These are phyloP conservation scores for Ciconia nigra DNA, from an alignment of 2,797 vertebrate genomes.

Conservation along the genomic window DNA sequence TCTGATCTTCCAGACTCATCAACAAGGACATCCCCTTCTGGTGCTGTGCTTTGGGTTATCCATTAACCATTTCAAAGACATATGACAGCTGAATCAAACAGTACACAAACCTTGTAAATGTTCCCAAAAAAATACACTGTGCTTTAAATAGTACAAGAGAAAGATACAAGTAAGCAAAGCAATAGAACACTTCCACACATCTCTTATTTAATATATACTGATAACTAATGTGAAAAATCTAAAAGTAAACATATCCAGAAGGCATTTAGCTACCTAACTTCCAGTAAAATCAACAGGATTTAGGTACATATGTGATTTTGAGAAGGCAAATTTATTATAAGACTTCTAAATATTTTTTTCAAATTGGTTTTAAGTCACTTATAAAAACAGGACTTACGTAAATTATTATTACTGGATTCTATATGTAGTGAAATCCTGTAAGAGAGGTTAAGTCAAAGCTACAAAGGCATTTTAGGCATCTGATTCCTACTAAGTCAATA, in stretches of 20 bases:
- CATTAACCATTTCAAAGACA: neutral
- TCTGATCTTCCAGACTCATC: neutral
- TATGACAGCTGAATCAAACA: neutral
- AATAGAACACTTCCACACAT: neutral
- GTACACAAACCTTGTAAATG: neutral
- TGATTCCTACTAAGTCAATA: neutral
- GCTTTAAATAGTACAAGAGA: neutral
- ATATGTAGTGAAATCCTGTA: conserved; percentile 10
- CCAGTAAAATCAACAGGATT: neutral
- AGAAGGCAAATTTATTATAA: neutral
- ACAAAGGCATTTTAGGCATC: neutral
- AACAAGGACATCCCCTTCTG: neutral
- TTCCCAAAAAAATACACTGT: neutral
- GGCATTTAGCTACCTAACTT: neutral
- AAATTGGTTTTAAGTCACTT: neutral
- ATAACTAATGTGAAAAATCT: neutral
- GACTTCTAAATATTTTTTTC: neutral
- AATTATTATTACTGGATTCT: neutral
- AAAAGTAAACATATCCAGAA: neutral
- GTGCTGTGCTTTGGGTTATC: neutral
- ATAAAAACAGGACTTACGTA: neutral
- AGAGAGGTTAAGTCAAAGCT: neutral
- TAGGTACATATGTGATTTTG: neutral
- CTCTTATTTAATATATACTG: neutral
- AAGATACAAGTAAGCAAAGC: neutral